Percentiles rank a stretch among this genome's conserved stretches.
These are phyloP conservation scores for Ceratothoa steindachneri DNA, from an alignment of 2,888 invertebrate species.

Conservation along the genomic window DNA sequence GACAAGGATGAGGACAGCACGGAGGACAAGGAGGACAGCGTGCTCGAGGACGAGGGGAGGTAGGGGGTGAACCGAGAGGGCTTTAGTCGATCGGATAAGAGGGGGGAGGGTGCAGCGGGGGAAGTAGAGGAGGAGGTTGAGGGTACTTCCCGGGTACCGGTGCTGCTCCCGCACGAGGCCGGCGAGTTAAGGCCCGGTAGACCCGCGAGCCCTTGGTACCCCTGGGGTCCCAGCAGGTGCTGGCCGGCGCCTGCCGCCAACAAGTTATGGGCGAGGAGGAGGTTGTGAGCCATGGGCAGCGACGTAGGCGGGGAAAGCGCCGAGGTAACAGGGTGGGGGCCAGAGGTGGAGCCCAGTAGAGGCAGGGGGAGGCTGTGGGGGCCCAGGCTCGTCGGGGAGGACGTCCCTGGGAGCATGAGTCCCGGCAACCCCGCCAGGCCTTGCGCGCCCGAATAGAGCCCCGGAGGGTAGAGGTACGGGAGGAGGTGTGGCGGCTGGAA, in stretches of 20 bases:
- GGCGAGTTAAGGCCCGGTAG: conserved; percentile 53
- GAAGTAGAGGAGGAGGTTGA: conserved; percentile 38
- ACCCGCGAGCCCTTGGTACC: conserved; percentile 59
- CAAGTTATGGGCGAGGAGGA: conserved; percentile 67
- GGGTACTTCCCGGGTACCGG: conserved; percentile 24
- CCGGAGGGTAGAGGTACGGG: conserved; percentile 87
- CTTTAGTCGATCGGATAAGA: conserved; percentile 45
- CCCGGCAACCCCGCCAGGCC: conserved; percentile 48
- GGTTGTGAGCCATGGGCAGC: conserved; percentile 63
- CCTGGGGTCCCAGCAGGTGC: conserved; percentile 65
- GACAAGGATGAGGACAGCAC: conserved; percentile 41
- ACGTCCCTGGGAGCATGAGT: conserved; percentile 50
- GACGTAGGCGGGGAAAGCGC: conserved; percentile 48
- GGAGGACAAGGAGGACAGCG: conserved; percentile 31
- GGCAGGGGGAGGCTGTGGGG: conserved; percentile 35
- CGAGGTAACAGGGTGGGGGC: conserved; percentile 40
- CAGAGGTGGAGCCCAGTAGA: conserved; percentile 31
- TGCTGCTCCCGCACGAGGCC: conserved; percentile 21
- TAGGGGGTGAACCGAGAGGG: conserved; percentile 47
- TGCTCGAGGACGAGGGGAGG: conserved; percentile 43
- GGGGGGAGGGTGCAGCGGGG: conserved; percentile 41
- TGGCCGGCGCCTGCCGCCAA: conserved; percentile 63
- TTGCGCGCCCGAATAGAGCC: conserved; percentile 66
- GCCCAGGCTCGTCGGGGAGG: conserved; percentile 33
- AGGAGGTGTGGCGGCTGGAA: conserved; percentile 82